These are phyloP conservation scores for Venusia cambrica DNA, from an alignment of 2,888 invertebrate genomes.

Conservation along the genomic window DNA sequence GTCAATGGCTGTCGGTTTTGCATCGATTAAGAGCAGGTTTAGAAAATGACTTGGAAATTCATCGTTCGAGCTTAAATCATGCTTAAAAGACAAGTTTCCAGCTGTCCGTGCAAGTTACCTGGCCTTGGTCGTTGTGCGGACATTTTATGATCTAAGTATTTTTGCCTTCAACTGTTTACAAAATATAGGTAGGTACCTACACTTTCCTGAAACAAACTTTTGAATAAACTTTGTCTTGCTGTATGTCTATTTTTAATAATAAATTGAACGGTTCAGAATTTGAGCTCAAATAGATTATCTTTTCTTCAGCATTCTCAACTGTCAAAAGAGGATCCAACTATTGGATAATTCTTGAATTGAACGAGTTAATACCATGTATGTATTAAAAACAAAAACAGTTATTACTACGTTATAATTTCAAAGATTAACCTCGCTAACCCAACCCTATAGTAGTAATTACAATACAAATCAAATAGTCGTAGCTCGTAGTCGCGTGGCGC, in stretches of 20 bases:
- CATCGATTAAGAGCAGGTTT: slow-evolving; percentile 21
- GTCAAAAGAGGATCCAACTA: too few relatives aligned
- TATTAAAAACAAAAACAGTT: slow-evolving; percentile 12
- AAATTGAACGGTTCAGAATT: too few relatives aligned
- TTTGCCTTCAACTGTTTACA: too few relatives aligned
- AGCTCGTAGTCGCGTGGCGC: slow-evolving; percentile 57
- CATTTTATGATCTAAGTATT: too few relatives aligned
- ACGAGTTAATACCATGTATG: not conserved
- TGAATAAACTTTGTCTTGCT: too few relatives aligned
- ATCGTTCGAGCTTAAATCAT: slow-evolving; percentile 11
- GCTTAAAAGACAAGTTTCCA: slow-evolving; percentile 9
- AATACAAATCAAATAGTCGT: slow-evolving; percentile 51
- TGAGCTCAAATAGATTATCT: too few relatives aligned
- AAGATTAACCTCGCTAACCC: slow-evolving; percentile 21
- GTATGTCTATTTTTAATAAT: too few relatives aligned
- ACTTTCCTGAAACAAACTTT: too few relatives aligned
- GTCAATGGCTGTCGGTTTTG: slow-evolving; percentile 24
- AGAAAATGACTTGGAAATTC: slow-evolving; percentile 19
- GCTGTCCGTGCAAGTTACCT: slow-evolving; percentile 8
- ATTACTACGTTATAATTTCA: slow-evolving; percentile 16
- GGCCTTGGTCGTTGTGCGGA: too few relatives aligned
- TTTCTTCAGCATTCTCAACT: too few relatives aligned
- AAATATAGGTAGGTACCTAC: too few relatives aligned
- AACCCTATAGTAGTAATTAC: slow-evolving; percentile 21
- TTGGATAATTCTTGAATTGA: too few relatives aligned